phyloP scores from a whole-genome alignment of 1,140 invertebrate genomes.

The Lordiphosa stackelbergi region DNA sequence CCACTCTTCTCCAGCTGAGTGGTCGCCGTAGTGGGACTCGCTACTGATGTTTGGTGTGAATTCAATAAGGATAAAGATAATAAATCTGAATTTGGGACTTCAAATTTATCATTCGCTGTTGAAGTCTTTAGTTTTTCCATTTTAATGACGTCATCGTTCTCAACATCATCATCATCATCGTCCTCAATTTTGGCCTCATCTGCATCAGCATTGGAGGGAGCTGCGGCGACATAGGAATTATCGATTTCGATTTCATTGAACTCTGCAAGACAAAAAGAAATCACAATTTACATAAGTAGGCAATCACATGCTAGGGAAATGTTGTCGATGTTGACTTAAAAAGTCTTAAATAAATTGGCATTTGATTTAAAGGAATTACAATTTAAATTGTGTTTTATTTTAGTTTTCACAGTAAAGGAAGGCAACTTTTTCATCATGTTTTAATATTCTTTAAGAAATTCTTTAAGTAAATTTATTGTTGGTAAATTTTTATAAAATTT shows the following conservation, averaged over 20 bases:
- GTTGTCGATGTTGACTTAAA: no score
- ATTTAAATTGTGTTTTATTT: no score
- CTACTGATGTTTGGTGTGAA: constrained; percentile 38
- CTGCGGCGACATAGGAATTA: constrained; percentile 57
- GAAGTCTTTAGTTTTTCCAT: constrained; percentile 24
- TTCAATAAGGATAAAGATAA: constrained; percentile 60
- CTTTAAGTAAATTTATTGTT: no score
- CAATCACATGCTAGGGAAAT: background rate
- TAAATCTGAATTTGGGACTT: constrained; percentile 29
- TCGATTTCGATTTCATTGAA: constrained; percentile 67
- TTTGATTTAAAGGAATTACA: no score
- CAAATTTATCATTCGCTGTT: constrained; percentile 36
- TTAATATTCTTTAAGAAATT: no score
- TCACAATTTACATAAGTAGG: constrained; percentile 9
- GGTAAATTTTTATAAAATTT: no score
- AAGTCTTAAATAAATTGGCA: no score
- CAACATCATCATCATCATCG: constrained; percentile 37
- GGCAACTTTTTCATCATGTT: no score
- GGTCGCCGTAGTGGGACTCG: constrained; percentile 11
- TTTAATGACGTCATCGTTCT: constrained; percentile 62
- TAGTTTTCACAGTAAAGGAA: no score
- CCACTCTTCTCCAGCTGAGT: constrained; percentile 25
- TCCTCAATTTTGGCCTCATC: constrained; percentile 20
- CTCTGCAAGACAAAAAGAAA: constrained; percentile 32
- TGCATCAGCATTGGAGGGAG: constrained; percentile 18